These are phyloP conservation scores for Trematomus loennbergii DNA, from an alignment of 2,113 vertebrate genomes.

Conservation along the genomic window DNA sequence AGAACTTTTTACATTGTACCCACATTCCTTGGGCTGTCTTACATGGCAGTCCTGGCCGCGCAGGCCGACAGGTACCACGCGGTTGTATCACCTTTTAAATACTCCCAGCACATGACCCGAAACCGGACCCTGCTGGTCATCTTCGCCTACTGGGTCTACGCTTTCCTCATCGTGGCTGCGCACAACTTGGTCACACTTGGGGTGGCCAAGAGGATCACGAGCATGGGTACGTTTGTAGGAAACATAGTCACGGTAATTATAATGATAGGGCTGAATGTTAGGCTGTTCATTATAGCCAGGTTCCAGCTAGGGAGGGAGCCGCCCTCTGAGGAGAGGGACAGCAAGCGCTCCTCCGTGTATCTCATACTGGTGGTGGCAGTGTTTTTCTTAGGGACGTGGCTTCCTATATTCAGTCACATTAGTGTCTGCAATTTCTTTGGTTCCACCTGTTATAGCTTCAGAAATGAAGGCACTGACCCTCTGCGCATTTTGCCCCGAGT, in stretches of 20 bases:
- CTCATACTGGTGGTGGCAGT: constrained; percentile 82
- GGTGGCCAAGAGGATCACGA: constrained; percentile 65
- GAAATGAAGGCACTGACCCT: constrained; percentile 82
- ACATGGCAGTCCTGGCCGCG: too few species aligned
- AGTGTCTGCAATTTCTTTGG: constrained; percentile 70
- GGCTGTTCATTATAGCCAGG: constrained; percentile 80
- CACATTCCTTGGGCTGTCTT: too few species aligned
- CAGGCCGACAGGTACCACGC: too few species aligned
- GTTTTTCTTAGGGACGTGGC: constrained; percentile 80
- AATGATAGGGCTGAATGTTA: constrained; percentile 84
- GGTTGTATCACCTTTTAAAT: constrained; percentile 76
- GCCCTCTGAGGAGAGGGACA: constrained; percentile 75
- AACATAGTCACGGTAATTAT: constrained; percentile 80
- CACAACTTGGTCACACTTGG: constrained; percentile 71
- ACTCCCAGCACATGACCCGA: constrained; percentile 78
- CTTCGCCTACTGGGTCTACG: constrained; percentile 80
- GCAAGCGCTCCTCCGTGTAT: constrained; percentile 79
- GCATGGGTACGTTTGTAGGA: constrained; percentile 73
- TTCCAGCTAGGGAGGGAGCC: constrained; percentile 79
- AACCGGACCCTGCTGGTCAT: constrained; percentile 78
- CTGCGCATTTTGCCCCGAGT: too few species aligned
- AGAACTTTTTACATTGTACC: too few species aligned
- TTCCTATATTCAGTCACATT: constrained; percentile 78
- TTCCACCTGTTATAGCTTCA: constrained; percentile 67
- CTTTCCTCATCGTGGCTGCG: constrained; percentile 75